Evolutionary conservation across 53 echinoderm and acorn worm genomes (phyloP).

Genomic region (Patiria pectinifera): DNA sequence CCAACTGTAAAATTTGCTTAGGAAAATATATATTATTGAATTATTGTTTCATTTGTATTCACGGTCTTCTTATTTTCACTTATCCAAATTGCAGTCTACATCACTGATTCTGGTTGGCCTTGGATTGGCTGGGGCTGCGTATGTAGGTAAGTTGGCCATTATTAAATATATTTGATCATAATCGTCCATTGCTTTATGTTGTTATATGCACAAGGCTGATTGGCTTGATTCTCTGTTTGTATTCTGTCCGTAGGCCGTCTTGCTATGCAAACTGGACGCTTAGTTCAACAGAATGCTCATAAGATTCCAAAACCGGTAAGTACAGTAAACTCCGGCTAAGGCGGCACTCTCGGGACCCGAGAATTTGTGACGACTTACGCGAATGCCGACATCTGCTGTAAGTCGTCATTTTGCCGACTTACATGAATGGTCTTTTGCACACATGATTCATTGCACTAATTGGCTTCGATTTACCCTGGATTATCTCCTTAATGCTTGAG

Average conservation of each 20-base stretch:
- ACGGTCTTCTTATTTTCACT: neutral
- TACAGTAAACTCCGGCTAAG: neutral
- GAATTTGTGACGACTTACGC: too few relatives aligned
- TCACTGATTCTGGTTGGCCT: conserved; percentile 80
- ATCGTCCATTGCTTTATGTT: neutral
- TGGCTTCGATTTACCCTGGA: too few relatives aligned
- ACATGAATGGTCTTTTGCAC: too few relatives aligned
- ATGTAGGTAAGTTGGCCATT: conserved; percentile 68
- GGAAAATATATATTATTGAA: neutral
- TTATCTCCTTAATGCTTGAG: too few relatives aligned
- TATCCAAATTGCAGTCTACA: conserved; percentile 59
- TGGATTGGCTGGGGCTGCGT: conserved; percentile 82
- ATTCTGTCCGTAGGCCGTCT: conserved; percentile 67
- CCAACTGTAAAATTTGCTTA: too few relatives aligned
- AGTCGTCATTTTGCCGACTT: too few relatives aligned
- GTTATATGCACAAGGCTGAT: neutral
- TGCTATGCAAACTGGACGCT: conserved; percentile 79
- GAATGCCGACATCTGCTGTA: too few relatives aligned
- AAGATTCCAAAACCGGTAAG: conserved; percentile 94
- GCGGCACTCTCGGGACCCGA: neutral
- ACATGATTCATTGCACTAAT: too few relatives aligned
- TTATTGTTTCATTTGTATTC: neutral
- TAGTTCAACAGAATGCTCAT: conserved; percentile 87
- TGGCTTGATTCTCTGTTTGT: neutral
- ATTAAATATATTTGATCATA: neutral